phyloP scores from a whole-genome alignment of 1,140 invertebrate species.

The Rhizoglyphus robini region DNA sequence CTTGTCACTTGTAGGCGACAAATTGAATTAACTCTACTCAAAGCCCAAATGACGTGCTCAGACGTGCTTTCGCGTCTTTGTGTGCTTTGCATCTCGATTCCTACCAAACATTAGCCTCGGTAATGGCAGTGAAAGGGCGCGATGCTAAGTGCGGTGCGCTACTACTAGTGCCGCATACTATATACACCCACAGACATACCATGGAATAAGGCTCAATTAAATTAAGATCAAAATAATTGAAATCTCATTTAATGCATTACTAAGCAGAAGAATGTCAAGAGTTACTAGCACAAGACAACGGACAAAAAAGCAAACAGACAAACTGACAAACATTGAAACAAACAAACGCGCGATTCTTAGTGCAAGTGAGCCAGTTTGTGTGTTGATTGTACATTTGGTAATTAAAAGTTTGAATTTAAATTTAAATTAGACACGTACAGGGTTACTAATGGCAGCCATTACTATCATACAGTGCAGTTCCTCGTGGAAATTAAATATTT shows the following conservation, averaged over 20 bases:
- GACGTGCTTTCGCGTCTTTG: too few species aligned
- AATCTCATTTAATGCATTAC: background rate
- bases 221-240: constrained; percentile 5
- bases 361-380: background rate
- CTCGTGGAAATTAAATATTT: constrained; percentile 16
- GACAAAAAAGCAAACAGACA: background rate
- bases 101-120: too few species aligned
- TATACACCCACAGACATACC: too few species aligned
- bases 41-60: too few species aligned
- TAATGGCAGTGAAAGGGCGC: too few species aligned
- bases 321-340: background rate
- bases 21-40: too few species aligned
- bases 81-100: too few species aligned
- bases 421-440: constrained; percentile 4
- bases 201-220: too few species aligned
- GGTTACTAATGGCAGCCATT: constrained; percentile 9
- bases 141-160: too few species aligned
- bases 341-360: background rate
- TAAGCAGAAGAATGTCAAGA: background rate
- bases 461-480: background rate
- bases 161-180: too few species aligned
- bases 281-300: too few species aligned
- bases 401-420: background rate
- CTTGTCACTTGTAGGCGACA: too few species aligned
- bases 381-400: background rate